Percentiles rank a stretch among this genome's conserved stretches.
Conservation (phyloP, 2,888 invertebrate species). For the Drosophila limbata region DNA sequence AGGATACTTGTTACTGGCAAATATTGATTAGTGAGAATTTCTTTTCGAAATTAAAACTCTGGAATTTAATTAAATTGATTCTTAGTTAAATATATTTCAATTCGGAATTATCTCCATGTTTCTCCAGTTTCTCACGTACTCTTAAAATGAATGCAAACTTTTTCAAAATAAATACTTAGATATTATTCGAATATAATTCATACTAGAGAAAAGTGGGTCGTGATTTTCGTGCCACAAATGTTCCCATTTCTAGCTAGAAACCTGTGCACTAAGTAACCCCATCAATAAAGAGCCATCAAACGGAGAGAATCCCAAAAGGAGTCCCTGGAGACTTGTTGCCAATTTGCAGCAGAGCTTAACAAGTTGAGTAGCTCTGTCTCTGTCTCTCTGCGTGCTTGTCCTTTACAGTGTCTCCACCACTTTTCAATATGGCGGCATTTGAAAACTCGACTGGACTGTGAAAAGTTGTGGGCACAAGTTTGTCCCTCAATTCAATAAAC, state of each 20-base stretch:
- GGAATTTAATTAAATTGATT: too few species aligned
- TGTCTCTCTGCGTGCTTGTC: not conserved
- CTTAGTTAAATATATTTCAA: too few species aligned
- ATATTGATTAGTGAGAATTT: too few species aligned
- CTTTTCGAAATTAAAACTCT: too few species aligned
- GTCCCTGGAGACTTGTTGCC: slow-evolving; percentile 57
- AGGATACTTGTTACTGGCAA: too few species aligned
- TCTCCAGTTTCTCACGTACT: too few species aligned
- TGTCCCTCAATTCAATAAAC: slow-evolving; percentile 76
- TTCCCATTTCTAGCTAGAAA: not conserved
- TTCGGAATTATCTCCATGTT: too few species aligned
- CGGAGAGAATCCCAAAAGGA: slow-evolving; percentile 38
- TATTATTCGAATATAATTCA: not conserved
- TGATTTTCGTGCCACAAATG: not conserved
- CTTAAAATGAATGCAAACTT: too few species aligned
- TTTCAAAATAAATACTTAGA: not conserved
- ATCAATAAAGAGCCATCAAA: slow-evolving; percentile 70
- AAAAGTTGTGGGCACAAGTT: slow-evolving; percentile 44
- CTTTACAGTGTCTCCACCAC: slow-evolving; percentile 25
- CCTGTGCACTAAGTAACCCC: slow-evolving; percentile 32
- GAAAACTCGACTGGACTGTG: slow-evolving; percentile 45
- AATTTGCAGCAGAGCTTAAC: slow-evolving; percentile 41
- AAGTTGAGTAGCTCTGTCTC: slow-evolving; percentile 24
- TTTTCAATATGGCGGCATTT: slow-evolving; percentile 59
- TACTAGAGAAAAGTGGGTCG: not conserved